Evolutionary conservation across 2,888 invertebrate genomes (phyloP).

Genomic region (Linnaemya tessellans): DNA sequence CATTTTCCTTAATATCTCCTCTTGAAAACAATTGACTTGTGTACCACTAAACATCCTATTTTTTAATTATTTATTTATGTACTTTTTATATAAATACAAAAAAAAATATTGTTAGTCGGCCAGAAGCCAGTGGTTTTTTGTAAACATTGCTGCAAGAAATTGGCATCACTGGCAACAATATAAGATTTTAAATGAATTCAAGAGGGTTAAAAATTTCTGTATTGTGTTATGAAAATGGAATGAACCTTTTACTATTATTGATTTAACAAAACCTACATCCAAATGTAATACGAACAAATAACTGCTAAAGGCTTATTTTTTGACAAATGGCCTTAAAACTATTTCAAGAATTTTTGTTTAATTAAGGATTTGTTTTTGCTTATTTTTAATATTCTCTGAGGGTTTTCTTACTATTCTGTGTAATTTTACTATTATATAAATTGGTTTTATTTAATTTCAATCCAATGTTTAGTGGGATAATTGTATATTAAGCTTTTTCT

Average conservation of each 20-base stretch:
- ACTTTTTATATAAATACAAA: no score
- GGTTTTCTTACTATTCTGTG: constrained; percentile 58
- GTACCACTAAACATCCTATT: no score
- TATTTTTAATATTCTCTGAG: constrained; percentile 68
- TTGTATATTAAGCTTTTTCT: constrained; percentile 70
- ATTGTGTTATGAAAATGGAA: background rate
- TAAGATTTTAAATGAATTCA: no score
- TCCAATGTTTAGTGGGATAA: constrained; percentile 34
- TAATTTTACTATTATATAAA: constrained; percentile 72
- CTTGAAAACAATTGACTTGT: no score
- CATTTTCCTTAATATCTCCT: no score
- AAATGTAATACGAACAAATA: constrained; percentile 46
- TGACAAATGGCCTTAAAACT: constrained; percentile 32
- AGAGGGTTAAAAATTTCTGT: background rate
- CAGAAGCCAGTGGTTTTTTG: no score
- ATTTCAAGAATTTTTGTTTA: constrained; percentile 54
- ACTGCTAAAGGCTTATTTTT: background rate
- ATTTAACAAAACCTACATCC: constrained; percentile 29
- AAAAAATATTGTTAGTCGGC: no score
- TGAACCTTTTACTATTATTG: background rate
- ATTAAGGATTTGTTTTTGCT: constrained; percentile 51
- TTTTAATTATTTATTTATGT: no score
- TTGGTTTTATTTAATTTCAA: constrained; percentile 42
- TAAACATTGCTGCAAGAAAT: no score
- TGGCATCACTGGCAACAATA: no score